Evolutionary conservation across 2,113 vertebrate species (phyloP).

Genomic region (Acrocephalus arundinaceus): DNA sequence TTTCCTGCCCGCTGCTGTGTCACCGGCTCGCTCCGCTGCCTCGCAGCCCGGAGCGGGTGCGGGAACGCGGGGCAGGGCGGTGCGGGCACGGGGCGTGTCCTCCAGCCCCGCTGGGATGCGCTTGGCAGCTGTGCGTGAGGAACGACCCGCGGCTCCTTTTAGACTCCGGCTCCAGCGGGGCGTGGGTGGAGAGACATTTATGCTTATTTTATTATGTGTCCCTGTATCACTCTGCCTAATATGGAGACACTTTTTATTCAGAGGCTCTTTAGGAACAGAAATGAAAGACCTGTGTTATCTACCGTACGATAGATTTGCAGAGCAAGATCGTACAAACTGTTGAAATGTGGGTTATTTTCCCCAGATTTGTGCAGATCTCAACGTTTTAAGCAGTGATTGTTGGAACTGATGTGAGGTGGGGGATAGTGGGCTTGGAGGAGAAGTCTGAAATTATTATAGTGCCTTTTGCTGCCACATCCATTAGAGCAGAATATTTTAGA

Average conservation of each 20-base stretch:
- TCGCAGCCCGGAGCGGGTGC: background rate
- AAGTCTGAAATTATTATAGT: background rate
- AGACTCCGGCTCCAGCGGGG: background rate
- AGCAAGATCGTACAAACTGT: background rate
- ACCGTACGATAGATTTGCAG: background rate
- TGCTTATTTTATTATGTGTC: constrained; percentile 11
- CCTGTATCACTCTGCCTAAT: background rate
- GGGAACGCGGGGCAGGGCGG: background rate
- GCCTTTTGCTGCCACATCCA: background rate
- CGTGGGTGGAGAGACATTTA: constrained; percentile 7
- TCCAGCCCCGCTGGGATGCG: background rate
- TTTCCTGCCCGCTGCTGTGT: background rate
- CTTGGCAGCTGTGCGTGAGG: rapidly evolving
- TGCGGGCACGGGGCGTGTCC: rapidly evolving
- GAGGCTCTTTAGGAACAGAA: background rate
- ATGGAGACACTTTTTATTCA: constrained; percentile 1
- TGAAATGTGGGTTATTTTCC: constrained; percentile 5
- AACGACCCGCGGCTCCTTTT: background rate
- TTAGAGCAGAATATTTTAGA: background rate
- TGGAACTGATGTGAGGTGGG: background rate
- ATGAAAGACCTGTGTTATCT: background rate
- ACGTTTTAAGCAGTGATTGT: background rate
- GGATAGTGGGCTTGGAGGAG: background rate
- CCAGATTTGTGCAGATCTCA: background rate
- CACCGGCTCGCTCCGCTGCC: background rate